These are phyloP conservation scores for Cheumatopsyche charites DNA, from an alignment of 1,140 invertebrate species.

Conservation along the genomic window DNA sequence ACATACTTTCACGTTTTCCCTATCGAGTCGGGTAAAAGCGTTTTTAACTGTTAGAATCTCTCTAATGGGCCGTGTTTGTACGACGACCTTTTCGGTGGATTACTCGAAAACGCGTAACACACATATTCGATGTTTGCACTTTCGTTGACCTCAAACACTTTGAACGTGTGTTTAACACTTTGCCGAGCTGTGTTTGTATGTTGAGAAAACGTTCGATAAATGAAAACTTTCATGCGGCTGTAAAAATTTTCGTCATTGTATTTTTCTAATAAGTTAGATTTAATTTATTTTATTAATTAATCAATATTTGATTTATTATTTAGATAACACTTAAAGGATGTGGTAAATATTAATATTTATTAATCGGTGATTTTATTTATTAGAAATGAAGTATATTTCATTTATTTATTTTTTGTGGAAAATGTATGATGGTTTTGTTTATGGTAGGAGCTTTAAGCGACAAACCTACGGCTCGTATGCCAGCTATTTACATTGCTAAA, in stretches of 20 bases:
- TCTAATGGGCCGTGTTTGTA: not conserved
- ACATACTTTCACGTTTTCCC: slow-evolving; percentile 14
- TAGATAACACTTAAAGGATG: too few relatives aligned
- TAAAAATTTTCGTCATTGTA: too few relatives aligned
- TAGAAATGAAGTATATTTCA: too few relatives aligned
- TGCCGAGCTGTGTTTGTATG: too few relatives aligned
- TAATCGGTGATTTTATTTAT: too few relatives aligned
- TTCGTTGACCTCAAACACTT: slow-evolving; percentile 14
- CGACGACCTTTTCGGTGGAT: not conserved
- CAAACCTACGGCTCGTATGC: slow-evolving; percentile 53
- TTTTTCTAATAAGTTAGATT: too few relatives aligned
- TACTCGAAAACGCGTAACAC: slow-evolving; percentile 14
- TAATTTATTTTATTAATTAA: too few relatives aligned
- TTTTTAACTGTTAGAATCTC: not conserved
- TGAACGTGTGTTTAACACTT: not conserved
- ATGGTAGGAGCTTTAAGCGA: slow-evolving; percentile 30
- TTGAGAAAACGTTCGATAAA: too few relatives aligned
- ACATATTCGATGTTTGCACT: slow-evolving; percentile 17
- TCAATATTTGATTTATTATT: too few relatives aligned
- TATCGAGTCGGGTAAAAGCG: slow-evolving; percentile 11
- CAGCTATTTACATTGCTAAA: slow-evolving; percentile 74
- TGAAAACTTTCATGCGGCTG: too few relatives aligned
- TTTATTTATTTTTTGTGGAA: too few relatives aligned
- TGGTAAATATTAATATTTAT: too few relatives aligned
- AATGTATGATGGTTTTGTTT: not conserved